These are phyloP conservation scores for Bergia puertoricense DNA, from an alignment of 92 coral and sea anemone species.

Conservation along the genomic window DNA sequence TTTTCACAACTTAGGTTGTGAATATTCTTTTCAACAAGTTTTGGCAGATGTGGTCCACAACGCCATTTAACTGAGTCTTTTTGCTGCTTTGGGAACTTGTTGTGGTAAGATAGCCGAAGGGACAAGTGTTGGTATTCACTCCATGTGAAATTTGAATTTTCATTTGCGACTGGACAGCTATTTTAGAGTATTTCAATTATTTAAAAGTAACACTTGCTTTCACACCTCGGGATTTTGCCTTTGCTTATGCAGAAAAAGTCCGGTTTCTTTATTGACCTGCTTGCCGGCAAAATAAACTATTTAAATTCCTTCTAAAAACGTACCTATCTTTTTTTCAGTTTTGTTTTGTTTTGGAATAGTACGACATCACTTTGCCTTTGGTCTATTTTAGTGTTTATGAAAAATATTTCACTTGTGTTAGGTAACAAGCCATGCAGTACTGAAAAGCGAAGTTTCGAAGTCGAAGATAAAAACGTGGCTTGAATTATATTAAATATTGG, in stretches of 20 bases:
- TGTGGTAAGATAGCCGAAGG: not conserved
- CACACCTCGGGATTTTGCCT: not conserved
- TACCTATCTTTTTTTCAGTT: not conserved
- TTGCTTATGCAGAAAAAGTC: not conserved
- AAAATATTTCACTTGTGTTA: too few species aligned
- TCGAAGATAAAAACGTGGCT: conserved; percentile 6
- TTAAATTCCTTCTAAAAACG: too few species aligned
- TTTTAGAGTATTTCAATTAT: too few species aligned
- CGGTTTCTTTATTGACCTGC: not conserved
- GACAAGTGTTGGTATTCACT: not conserved
- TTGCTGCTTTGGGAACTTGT: not conserved
- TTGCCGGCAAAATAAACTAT: too few species aligned
- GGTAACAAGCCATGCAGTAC: not conserved
- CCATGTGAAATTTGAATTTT: too few species aligned
- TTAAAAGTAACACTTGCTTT: not conserved
- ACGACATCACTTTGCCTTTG: not conserved
- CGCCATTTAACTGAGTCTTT: not conserved
- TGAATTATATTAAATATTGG: not conserved
- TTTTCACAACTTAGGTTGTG: conserved; percentile 25
- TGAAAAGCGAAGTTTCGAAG: not conserved
- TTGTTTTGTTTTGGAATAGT: not conserved
- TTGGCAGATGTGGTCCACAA: not conserved
- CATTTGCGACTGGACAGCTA: not conserved
- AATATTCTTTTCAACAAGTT: not conserved
- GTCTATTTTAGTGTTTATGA: too few species aligned